A percentile compares a stretch with the other conserved stretches of the same genome.
Conservation (phyloP, 2,888 invertebrate species). For the Amphiduros pacificus region DNA sequence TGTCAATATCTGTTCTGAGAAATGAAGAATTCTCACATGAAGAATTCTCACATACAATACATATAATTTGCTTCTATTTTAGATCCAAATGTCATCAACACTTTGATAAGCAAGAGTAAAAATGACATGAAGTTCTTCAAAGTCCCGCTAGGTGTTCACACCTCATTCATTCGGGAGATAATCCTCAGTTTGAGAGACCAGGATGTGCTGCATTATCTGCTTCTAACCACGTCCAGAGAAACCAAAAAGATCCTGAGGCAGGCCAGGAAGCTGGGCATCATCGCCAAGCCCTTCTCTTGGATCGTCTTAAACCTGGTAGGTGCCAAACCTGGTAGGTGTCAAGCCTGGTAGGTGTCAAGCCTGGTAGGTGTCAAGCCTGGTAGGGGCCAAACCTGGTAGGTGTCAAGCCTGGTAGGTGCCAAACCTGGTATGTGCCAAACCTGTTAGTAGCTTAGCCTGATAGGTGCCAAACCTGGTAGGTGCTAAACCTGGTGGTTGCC, state of each 20-base stretch:
- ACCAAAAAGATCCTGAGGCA: background rate
- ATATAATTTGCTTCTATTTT: background rate
- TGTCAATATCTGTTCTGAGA: no score
- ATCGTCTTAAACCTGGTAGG: slow-evolving; percentile 10
- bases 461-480: no score
- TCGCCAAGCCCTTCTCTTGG: slow-evolving; percentile 7
- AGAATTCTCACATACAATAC: background rate
- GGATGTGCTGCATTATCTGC: slow-evolving; percentile 2
- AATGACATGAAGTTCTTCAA: slow-evolving; percentile 6
- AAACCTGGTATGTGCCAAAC: no score
- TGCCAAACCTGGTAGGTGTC: no score
- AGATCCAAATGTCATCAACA: slow-evolving; percentile 3
- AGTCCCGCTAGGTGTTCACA: background rate
- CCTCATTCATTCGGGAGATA: background rate
- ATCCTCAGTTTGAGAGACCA: slow-evolving; percentile 3
- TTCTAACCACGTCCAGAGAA: background rate
- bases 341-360: no score
- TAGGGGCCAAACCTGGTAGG: no score
- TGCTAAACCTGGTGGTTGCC: no score
- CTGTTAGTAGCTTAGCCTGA: no score
- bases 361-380: no score
- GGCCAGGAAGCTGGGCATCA: slow-evolving; percentile 8
- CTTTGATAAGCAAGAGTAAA: background rate
- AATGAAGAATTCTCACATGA: background rate
- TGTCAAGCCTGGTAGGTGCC: no score